phyloP scores from a whole-genome alignment of 1,140 invertebrate species.

The Pantala flavescens region DNA sequence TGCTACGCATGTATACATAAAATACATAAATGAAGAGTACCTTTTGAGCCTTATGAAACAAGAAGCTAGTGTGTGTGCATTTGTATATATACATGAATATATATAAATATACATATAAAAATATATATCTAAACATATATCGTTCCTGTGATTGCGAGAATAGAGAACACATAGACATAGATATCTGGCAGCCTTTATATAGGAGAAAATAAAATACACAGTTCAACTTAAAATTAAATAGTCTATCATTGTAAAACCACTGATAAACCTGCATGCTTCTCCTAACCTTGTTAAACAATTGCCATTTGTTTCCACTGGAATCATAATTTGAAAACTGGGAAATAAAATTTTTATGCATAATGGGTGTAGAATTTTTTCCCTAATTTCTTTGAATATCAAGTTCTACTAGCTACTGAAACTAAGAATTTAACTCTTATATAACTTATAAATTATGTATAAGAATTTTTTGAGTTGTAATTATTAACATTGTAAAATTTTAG shows the following conservation, averaged over 20 bases:
- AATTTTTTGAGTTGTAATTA: too few relatives aligned
- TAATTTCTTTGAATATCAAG: too few relatives aligned
- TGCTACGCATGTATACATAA: constrained; percentile 1
- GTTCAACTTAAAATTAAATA: not conserved
- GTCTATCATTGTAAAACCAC: not conserved
- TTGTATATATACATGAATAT: constrained; percentile 11
- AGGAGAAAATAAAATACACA: constrained; percentile 6
- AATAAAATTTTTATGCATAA: not conserved
- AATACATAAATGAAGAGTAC: constrained; percentile 9
- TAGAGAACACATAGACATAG: constrained; percentile 9
- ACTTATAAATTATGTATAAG: too few relatives aligned
- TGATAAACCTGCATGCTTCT: not conserved
- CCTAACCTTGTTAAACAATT: not conserved
- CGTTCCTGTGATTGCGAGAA: constrained; percentile 3
- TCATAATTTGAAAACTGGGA: not conserved
- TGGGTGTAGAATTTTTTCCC: too few relatives aligned
- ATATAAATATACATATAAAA: not conserved
- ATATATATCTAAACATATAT: not conserved
- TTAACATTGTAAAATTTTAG: too few relatives aligned
- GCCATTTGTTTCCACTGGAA: not conserved
- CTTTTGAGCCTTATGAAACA: constrained; percentile 6
- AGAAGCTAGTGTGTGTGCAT: constrained; percentile 4
- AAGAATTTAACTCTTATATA: too few relatives aligned
- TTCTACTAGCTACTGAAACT: too few relatives aligned
- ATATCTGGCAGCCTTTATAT: constrained; percentile 1